phyloP scores from a whole-genome alignment of 2,797 vertebrate genomes.

The Sebastiscus albofasciatus region DNA sequence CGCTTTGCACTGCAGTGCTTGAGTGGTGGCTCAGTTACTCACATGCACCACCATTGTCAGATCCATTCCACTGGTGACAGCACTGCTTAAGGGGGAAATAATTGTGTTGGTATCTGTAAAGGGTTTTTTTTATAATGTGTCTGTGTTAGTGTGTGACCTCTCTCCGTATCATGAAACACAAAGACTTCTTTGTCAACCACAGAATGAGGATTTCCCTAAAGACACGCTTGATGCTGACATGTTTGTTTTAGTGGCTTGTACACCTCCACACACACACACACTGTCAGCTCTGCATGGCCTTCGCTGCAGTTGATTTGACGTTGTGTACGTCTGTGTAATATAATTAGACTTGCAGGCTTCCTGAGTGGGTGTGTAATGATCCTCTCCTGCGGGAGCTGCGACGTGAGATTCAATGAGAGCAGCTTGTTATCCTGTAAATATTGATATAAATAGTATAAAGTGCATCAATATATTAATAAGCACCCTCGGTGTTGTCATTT shows the following conservation, averaged over 20 bases:
- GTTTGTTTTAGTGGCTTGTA: constrained; percentile 17
- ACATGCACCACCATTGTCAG: constrained; percentile 16
- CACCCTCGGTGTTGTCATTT: background rate
- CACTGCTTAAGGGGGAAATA: constrained; percentile 6
- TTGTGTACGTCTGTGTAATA: constrained; percentile 21
- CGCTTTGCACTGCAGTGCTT: constrained; percentile 21
- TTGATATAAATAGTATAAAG: background rate
- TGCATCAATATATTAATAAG: constrained; percentile 4
- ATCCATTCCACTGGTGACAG: constrained; percentile 24
- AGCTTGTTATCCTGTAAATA: constrained; percentile 28
- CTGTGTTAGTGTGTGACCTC: constrained; percentile 8
- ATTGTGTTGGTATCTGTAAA: background rate
- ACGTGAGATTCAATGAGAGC: constrained; percentile 7
- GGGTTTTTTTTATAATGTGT: background rate
- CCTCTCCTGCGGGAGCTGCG: background rate
- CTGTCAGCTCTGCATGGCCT: constrained; percentile 2
- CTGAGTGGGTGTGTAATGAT: constrained; percentile 34
- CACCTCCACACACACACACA: background rate
- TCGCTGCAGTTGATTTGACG: constrained; percentile 31
- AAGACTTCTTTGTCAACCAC: constrained; percentile 27
- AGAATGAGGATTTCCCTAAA: constrained; percentile 17
- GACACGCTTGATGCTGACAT: constrained; percentile 7
- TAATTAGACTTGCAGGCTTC: constrained; percentile 39
- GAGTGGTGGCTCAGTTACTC: constrained; percentile 16
- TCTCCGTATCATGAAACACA: constrained; percentile 14